phyloP scores from a whole-genome alignment of 2,113 vertebrate species.

The Cheilinus undulatus region DNA sequence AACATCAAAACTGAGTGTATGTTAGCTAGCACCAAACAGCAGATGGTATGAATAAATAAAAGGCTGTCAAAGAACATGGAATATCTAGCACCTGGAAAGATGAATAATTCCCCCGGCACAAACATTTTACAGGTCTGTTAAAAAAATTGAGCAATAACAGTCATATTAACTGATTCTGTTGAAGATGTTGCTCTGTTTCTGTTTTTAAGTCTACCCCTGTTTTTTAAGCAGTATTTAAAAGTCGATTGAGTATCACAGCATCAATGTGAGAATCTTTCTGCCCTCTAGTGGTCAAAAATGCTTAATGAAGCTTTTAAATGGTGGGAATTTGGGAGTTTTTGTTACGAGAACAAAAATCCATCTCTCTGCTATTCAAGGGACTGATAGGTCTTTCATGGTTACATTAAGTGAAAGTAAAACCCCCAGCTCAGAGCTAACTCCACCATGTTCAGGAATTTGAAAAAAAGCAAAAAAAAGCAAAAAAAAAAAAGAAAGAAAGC shows the following conservation, averaged over 20 bases:
- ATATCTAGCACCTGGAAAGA: background rate
- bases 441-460: no score
- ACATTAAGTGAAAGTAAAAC: background rate
- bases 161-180: background rate
- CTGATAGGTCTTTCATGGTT: background rate
- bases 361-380: background rate
- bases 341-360: background rate
- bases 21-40: background rate
- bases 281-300: constrained; percentile 46
- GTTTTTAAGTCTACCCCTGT: background rate
- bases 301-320: constrained; percentile 36
- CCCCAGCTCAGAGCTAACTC: no score
- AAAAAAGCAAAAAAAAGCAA: no score
- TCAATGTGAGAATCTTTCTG: constrained; percentile 4
- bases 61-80: background rate
- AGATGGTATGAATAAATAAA: background rate
- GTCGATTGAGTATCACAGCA: background rate
- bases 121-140: background rate
- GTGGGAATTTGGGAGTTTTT: background rate
- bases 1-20: background rate
- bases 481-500: no score
- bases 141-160: background rate
- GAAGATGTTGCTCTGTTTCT: background rate
- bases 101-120: background rate
- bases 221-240: background rate